These are phyloP conservation scores for Drosophila meridionalis DNA, from an alignment of 2,888 invertebrate species.

Conservation along the genomic window DNA sequence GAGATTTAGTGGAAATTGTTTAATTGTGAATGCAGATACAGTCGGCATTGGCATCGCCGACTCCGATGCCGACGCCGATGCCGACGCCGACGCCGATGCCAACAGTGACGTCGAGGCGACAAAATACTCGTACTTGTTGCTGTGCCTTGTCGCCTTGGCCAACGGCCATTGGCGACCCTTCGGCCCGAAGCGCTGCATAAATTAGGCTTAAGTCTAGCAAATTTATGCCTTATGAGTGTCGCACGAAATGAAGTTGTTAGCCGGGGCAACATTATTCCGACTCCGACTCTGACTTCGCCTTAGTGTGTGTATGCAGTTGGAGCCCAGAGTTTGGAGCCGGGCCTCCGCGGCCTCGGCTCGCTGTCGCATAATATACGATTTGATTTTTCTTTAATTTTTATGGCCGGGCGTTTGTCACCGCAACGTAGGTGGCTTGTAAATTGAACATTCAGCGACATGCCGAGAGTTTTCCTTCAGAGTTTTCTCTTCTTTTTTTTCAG, in stretches of 20 bases:
- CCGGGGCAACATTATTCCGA: constrained; percentile 83
- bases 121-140: constrained; percentile 76
- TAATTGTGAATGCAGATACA: constrained; percentile 83
- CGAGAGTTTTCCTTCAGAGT: constrained; percentile 53
- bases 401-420: constrained; percentile 70
- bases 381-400: constrained; percentile 80
- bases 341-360: constrained; percentile 3
- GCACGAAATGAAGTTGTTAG: constrained; percentile 85
- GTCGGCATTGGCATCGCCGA: constrained; percentile 47
- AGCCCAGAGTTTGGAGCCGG: constrained; percentile 4
- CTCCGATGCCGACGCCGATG: neutral
- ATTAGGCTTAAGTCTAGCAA: constrained; percentile 84
- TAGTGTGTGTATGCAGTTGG: constrained; percentile 5
- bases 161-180: constrained; percentile 64
- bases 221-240: constrained; percentile 83
- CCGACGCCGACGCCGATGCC: neutral
- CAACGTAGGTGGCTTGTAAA: constrained; percentile 76
- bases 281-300: constrained; percentile 74
- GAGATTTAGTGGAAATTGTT: constrained; percentile 85
- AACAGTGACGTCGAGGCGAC: constrained; percentile 49
- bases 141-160: constrained; percentile 11
- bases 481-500: constrained; percentile 7
- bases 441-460: constrained; percentile 62
- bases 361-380: constrained; percentile 71
- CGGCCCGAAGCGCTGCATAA: constrained; percentile 75